Conservation (phyloP, 2,113 vertebrate genomes). For the Donacobius atricapilla region DNA sequence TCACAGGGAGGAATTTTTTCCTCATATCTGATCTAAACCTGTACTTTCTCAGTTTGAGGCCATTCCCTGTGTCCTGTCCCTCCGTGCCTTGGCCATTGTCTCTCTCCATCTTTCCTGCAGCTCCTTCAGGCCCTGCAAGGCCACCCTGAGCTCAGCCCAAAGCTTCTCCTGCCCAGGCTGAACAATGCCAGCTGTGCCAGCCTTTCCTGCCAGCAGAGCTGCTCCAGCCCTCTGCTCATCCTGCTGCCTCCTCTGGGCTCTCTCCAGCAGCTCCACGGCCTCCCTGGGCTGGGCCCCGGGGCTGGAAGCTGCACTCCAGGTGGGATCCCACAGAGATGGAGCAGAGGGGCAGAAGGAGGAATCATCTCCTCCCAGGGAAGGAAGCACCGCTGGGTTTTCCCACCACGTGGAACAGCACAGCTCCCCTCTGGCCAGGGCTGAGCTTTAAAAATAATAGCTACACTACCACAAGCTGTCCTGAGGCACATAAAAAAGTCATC, state of each 20-base stretch:
- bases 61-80: neutral
- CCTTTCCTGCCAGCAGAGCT: neutral
- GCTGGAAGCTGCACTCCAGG: neutral
- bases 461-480: constrained; percentile 36
- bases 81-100: neutral
- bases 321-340: neutral
- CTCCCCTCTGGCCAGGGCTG: constrained; percentile 19
- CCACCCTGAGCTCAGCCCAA: too few relatives aligned
- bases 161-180: neutral
- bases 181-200: neutral
- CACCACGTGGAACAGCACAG: neutral
- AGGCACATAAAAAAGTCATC: constrained; percentile 40
- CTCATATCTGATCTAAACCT: too few relatives aligned
- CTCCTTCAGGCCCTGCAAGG: too few relatives aligned
- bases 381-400: constrained; percentile 1
- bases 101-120: neutral
- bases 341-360: neutral
- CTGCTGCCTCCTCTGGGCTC: neutral
- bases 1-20: neutral
- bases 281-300: neutral
- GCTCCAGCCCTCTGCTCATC: neutral
- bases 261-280: neutral
- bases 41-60: too few relatives aligned
- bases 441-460: constrained; percentile 47
- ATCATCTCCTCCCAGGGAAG: neutral